phyloP scores from a whole-genome alignment of 2,888 invertebrate genomes.

The Ornithoptera alexandrae region DNA sequence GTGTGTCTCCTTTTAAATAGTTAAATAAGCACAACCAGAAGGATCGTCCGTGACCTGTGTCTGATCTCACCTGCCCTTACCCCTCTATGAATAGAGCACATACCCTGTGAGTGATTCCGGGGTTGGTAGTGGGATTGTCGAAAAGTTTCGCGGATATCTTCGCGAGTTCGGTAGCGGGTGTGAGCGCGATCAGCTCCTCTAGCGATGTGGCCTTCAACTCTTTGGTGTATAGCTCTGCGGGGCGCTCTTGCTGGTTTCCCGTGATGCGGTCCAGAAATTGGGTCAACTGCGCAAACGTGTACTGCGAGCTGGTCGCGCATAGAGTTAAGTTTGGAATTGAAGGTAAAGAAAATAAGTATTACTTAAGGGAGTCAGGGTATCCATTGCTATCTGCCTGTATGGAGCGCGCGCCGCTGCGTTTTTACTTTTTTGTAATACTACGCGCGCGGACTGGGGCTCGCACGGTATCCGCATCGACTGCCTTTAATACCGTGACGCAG shows the following conservation, averaged over 20 bases:
- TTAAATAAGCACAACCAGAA: background rate
- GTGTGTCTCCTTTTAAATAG: too few species aligned
- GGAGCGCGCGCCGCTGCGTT: too few species aligned
- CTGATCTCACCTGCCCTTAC: too few species aligned
- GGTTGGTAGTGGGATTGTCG: conserved; percentile 60
- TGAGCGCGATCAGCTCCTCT: conserved; percentile 63
- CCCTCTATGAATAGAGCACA: conserved; percentile 27
- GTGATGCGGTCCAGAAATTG: conserved; percentile 87
- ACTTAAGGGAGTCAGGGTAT: too few species aligned
- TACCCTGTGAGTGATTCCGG: conserved; percentile 70
- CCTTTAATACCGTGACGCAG: too few species aligned
- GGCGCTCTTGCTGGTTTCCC: conserved; percentile 63
- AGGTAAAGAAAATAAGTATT: too few species aligned
- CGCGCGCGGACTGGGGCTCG: too few species aligned
- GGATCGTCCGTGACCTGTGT: too few species aligned
- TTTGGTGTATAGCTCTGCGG: conserved; percentile 49
- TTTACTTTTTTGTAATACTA: too few species aligned
- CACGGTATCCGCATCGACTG: too few species aligned
- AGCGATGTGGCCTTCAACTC: conserved; percentile 56
- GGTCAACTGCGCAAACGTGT: conserved; percentile 88
- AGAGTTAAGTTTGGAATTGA: too few species aligned
- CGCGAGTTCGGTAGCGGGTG: conserved; percentile 52
- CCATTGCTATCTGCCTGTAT: too few species aligned
- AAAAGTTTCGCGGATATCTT: conserved; percentile 61
- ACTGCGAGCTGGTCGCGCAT: conserved; percentile 82